Percentiles rank a stretch among this genome's conserved stretches.
Conservation (phyloP, 2,113 vertebrate species). For the Diadophis punctatus region DNA sequence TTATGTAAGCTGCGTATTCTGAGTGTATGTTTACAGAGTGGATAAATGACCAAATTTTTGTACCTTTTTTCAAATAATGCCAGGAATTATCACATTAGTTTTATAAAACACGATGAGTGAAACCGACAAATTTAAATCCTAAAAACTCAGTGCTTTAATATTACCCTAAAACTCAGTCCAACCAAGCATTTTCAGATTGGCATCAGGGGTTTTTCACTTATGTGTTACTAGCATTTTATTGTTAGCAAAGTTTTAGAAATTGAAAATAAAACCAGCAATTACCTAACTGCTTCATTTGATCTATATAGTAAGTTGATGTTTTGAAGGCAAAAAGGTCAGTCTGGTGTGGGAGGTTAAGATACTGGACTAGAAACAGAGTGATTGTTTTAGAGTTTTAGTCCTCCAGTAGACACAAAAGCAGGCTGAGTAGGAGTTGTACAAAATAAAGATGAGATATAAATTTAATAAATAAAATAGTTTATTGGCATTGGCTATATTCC, state of each 20-base stretch:
- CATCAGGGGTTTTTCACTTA: background rate
- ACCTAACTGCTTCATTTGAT: background rate
- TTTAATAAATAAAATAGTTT: background rate
- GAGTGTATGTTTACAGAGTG: background rate
- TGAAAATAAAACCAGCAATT: constrained; percentile 10
- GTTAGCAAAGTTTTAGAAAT: background rate
- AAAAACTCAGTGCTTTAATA: constrained; percentile 1
- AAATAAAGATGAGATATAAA: background rate
- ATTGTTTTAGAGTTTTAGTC: background rate
- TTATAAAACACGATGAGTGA: background rate
- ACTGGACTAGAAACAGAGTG: background rate
- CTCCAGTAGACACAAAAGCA: background rate
- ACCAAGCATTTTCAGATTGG: constrained; percentile 19
- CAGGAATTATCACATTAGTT: constrained; percentile 19
- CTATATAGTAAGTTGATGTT: background rate
- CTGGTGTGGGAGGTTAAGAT: background rate
- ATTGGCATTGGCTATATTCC: too few relatives aligned
- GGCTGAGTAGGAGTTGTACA: background rate
- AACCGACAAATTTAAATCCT: background rate
- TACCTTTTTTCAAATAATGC: constrained; percentile 12
- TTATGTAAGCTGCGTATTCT: background rate
- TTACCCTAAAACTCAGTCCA: constrained; percentile 1
- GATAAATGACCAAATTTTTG: background rate
- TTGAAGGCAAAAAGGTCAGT: background rate
- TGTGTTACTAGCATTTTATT: background rate